These are phyloP conservation scores for Cryptotermes secundus DNA, from an alignment of 1,140 invertebrate genomes.

Conservation along the genomic window DNA sequence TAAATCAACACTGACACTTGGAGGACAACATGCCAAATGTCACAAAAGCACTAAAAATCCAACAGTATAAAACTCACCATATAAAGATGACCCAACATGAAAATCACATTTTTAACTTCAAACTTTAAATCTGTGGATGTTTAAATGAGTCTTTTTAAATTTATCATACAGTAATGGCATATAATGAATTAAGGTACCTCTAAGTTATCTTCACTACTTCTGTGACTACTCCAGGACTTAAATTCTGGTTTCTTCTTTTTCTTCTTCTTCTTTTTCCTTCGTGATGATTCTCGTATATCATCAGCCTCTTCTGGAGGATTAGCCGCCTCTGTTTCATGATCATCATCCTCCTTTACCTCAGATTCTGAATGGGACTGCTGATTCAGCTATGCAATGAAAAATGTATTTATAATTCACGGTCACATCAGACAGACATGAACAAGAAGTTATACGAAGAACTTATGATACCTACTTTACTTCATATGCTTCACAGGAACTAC, in stretches of 20 bases:
- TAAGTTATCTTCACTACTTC: conserved; percentile 61
- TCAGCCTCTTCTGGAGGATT: conserved; percentile 49
- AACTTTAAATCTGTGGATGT: no score
- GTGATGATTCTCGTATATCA: conserved; percentile 47
- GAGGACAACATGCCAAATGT: no score
- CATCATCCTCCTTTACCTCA: conserved; percentile 69
- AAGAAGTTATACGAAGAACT: background rate
- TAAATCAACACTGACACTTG: no score
- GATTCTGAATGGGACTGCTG: conserved; percentile 63
- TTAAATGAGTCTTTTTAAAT: no score
- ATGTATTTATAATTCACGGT: conserved; percentile 35
- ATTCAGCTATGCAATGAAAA: conserved; percentile 53
- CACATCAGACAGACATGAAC: conserved; percentile 18
- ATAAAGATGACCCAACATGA: no score
- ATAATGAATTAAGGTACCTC: conserved; percentile 46
- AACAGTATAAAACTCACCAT: no score
- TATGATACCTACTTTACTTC: no score
- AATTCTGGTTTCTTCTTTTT: conserved; percentile 49
- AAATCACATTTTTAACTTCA: no score
- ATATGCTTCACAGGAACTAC: no score
- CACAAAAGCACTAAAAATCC: no score
- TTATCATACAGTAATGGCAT: no score
- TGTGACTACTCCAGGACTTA: conserved; percentile 50
- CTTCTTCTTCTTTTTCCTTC: conserved; percentile 64
- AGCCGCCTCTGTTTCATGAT: conserved; percentile 59